Base-by-base conservation (phyloP, 2,888 invertebrate species). In the Drosophila kambysellisi region DNA sequence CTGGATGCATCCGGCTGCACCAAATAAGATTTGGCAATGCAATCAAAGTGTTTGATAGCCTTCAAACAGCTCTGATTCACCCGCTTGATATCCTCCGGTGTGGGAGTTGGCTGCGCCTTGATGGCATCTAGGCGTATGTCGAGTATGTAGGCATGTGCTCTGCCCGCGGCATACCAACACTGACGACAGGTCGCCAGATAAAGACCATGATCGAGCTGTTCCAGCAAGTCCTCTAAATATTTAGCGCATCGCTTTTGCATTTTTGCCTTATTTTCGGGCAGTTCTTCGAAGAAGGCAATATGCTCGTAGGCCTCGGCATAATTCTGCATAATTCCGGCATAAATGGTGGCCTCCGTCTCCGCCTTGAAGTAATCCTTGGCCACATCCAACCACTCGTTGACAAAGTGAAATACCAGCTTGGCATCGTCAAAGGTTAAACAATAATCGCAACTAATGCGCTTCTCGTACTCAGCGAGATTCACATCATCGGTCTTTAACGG, bases 181-280 rank as follows among this genome's bases (percentile, higher is more conserved):
- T 97, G 93, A 3, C 97, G 95, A 90, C 97, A 98, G 69, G 97
- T 95, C 48, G 95, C 94, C 83, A 97, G 93, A 92, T 99, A 99
- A 92, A 96, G 97, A 62, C 95, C 95, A 0, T 97, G 96, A 92
- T 97, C 99, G n/a, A 99, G 94, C 91, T 96, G 95, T 52, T 95
- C 95, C 0, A 97, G 92, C 1, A 98, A 93, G 35, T 95, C 95
- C 90, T 97, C 96, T n/a, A 98, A 93, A 93, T 97, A 95, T 89
- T 97, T 97, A 41, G 97, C 95, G 41, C 98, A 94, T 51, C 98
- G 94, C 92, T 98, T 99, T 85, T 98, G 97, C 96, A 99, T 97
- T 93, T 98, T 98, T 7, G 97, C 96, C 90, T 97, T 96, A 77
- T 97, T 95, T 74, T 96, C 96, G 29, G 96, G 95, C 88, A 96